Base-by-base conservation (phyloP, 2,113 vertebrate genomes). In the Ceratotherium simum region DNA sequence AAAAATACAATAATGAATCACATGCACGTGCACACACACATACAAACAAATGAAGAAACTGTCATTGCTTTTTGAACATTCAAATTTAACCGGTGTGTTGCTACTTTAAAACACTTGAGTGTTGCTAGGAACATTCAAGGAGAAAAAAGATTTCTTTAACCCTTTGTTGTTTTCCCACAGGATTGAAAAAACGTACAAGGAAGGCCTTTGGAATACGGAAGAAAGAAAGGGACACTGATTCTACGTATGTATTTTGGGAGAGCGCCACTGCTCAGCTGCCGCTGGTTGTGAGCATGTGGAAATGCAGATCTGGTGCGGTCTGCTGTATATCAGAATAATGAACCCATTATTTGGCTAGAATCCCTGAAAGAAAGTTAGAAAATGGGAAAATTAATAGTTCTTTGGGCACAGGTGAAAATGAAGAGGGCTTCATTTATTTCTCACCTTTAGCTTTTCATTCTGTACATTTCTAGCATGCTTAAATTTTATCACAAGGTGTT, bases 101-200 rank as follows among this genome's bases (percentile, higher is more conserved):
- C 21, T 91, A 48, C 0, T 62, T 69, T 17, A 3, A 81, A 51
- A 42, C 12, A 16, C n/a, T 11, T 76, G 60, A 0, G 7, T 6
- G 2, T 3, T 33, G 0, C 8, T 29, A 23, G 39, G 48, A 54
- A 70, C 33, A 42, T 69, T 76, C 20, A 23, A 79, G 85, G 9
- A 79, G 51, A 69, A 90, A 93, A 78, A 11, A 29, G 12, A 5
- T 27, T 11, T 58, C 0, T 80, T 73, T 93, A 33, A 69, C n/a
- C 64, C 11, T 42, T 90, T 69, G 36, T 76, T 64, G 42, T 93
- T 97, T 98, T 8, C 93, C 78, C 67, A n/a, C 98, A 99, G 99
- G 99, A 99, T 39, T 99, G 99, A 99, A 99, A 99, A 99, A 99
- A 96, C 99, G 99, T 97, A 99, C 99, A 98, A 99, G 99, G 98